Evolutionary conservation across 2,113 vertebrate species (phyloP).

Genomic region (Cariama cristata): DNA sequence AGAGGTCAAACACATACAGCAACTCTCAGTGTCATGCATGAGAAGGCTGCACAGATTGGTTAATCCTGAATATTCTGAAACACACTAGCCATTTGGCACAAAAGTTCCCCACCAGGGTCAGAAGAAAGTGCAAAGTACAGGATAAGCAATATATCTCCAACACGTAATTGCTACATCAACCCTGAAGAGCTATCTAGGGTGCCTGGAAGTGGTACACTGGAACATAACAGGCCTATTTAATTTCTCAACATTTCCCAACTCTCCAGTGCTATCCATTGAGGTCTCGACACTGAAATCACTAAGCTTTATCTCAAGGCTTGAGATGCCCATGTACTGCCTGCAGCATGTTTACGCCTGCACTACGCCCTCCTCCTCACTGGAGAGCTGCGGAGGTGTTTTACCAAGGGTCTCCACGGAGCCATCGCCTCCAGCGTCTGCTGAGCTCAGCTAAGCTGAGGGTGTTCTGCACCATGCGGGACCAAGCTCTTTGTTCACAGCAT

Average conservation of each 20-base stretch:
- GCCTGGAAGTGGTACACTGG: background rate
- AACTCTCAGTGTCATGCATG: background rate
- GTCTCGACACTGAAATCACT: background rate
- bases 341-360: background rate
- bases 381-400: background rate
- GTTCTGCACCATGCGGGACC: background rate
- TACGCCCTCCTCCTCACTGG: background rate
- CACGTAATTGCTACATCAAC: background rate
- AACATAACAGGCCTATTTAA: background rate
- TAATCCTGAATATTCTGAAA: background rate
- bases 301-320: background rate
- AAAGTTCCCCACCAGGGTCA: background rate
- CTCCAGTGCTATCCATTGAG: background rate
- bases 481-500: background rate
- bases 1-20: background rate
- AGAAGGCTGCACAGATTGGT: background rate
- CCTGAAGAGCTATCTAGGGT: background rate
- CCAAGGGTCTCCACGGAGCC: background rate
- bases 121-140: background rate
- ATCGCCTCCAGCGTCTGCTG: background rate
- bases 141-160: background rate
- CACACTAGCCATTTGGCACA: background rate
- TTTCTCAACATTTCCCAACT: background rate
- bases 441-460: background rate
- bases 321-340: background rate